Evolutionary conservation across 2,113 vertebrate genomes (phyloP).

Genomic region (Microtus ochrogaster): DNA sequence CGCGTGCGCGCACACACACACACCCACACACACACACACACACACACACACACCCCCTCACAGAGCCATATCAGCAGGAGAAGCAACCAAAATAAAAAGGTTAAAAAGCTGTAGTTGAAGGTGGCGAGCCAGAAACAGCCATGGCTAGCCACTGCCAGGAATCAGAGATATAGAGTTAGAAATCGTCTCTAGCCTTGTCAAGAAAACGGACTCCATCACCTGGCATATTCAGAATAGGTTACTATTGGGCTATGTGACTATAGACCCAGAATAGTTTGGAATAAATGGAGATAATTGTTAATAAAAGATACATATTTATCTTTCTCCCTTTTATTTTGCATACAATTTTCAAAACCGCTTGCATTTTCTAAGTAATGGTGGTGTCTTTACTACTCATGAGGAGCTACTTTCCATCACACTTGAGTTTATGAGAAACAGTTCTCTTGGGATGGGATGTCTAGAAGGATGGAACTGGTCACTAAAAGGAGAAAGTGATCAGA

Average conservation of each 20-base stretch:
- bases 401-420: not conserved
- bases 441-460: not conserved
- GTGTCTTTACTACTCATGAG: not conserved
- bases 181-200: not conserved
- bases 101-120: not conserved
- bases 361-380: not conserved
- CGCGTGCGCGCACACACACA: not conserved
- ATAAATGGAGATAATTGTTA: not conserved
- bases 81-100: not conserved
- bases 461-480: not conserved
- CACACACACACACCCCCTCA: not conserved
- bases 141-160: not conserved
- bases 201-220: too few species aligned
- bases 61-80: not conserved
- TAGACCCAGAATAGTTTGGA: not conserved
- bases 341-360: not conserved
- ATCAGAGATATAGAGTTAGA: not conserved
- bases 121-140: not conserved
- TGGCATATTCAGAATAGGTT: not conserved
- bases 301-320: too few species aligned
- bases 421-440: not conserved
- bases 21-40: not conserved
- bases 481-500: not conserved
- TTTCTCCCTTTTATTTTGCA: not conserved
- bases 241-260: not conserved